Percentiles rank a stretch among this genome's conserved stretches.
Conservation (phyloP, 1,140 invertebrate species). For the Himalopsyche phryganea region DNA sequence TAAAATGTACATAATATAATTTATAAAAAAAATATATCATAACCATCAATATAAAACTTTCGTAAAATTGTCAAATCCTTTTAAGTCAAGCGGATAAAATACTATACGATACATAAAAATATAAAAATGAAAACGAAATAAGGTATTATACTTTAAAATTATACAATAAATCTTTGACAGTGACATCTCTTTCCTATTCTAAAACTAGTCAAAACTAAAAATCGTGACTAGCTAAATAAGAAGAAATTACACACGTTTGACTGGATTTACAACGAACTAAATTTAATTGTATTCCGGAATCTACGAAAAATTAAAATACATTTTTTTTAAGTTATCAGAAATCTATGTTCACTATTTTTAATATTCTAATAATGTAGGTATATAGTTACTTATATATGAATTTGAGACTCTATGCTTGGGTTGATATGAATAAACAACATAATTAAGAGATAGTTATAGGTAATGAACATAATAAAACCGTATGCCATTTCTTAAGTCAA, state of each 20-base stretch:
- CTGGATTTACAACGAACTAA: no score
- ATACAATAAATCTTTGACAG: conserved; percentile 10
- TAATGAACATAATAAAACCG: no score
- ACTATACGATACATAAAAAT: conserved; percentile 3
- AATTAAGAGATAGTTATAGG: no score
- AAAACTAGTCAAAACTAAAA: conserved; percentile 12
- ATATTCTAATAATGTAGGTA: no score
- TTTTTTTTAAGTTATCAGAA: no score
- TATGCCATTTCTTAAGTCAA: no score
- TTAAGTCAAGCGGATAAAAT: neutral
- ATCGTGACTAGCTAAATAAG: conserved; percentile 17
- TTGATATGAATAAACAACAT: no score
- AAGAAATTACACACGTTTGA: neutral
- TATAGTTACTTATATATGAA: no score
- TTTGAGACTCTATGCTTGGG: no score
- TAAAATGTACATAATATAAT: conserved; percentile 6
- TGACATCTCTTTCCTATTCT: neutral
- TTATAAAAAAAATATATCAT: neutral
- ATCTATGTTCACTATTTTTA: no score
- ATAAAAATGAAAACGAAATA: conserved; percentile 5
- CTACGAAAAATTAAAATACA: no score
- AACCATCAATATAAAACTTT: conserved; percentile 2
- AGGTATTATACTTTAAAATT: neutral
- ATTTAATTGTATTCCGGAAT: no score
- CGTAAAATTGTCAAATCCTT: conserved; percentile 2